Evolutionary conservation across 2,797 vertebrate genomes (phyloP).

Genomic region (Hippopotamyrus pictus): DNA sequence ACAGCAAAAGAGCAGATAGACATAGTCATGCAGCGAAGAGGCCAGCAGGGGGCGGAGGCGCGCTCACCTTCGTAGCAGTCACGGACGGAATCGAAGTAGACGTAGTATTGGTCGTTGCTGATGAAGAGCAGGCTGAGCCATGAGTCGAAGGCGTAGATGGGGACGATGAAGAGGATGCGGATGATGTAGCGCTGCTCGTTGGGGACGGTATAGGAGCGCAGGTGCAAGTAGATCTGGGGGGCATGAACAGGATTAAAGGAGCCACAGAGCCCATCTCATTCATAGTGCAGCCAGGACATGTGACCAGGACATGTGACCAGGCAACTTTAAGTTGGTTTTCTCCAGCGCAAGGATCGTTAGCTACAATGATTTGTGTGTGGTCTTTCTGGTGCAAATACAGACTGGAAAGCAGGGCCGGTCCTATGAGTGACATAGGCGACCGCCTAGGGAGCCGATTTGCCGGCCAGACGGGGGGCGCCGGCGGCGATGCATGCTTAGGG

Average conservation of each 20-base stretch:
- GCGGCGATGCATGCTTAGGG: neutral
- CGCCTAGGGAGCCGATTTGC: neutral
- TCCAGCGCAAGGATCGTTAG: neutral
- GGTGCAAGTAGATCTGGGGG: constrained; percentile 82
- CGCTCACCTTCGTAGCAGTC: constrained; percentile 92
- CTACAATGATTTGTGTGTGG: neutral
- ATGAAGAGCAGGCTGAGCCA: constrained; percentile 97
- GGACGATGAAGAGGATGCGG: constrained; percentile 90
- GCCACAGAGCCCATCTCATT: neutral
- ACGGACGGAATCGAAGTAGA: constrained; percentile 88
- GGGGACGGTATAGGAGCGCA: constrained; percentile 81
- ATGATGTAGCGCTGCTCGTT: constrained; percentile 94
- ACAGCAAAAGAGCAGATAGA: neutral
- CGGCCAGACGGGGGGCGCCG: neutral
- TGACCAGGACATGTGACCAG: neutral
- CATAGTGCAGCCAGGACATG: neutral
- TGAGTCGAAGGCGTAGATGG: constrained; percentile 86
- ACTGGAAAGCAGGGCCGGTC: neutral
- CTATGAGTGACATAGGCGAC: neutral
- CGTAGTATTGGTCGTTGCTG: constrained; percentile 80
- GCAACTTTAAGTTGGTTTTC: neutral
- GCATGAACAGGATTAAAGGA: neutral
- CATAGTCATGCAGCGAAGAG: neutral
- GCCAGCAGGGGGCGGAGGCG: neutral
- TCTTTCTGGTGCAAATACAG: neutral